A percentile compares a stretch with the other conserved stretches of the same genome.
These are phyloP conservation scores for Mola mola DNA, from an alignment of 2,113 vertebrate genomes.

Conservation along the genomic window DNA sequence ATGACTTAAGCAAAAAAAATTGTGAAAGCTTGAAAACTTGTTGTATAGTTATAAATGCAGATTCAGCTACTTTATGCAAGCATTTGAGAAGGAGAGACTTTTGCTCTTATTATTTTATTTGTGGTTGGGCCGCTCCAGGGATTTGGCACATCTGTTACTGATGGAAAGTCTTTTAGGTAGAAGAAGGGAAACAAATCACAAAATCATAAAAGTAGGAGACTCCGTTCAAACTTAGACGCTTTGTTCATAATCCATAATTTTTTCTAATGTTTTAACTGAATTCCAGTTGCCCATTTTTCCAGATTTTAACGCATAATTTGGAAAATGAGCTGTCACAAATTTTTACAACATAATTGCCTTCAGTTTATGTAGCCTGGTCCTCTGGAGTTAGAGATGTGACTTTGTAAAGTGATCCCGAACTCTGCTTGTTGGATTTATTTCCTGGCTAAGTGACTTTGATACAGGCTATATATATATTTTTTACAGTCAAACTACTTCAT, in stretches of 20 bases:
- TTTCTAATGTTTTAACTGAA: background rate
- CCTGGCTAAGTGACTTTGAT: conserved; percentile 57
- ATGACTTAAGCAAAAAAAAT: no score
- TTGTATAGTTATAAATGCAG: background rate
- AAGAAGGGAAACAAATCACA: background rate
- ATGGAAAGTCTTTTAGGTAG: conserved; percentile 12
- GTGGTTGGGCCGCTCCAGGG: background rate
- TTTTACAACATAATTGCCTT: conserved; percentile 75
- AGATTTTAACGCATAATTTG: conserved; percentile 24
- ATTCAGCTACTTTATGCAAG: conserved; percentile 11
- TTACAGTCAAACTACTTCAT: conserved; percentile 52
- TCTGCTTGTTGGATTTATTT: conserved; percentile 55
- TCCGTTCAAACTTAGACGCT: no score
- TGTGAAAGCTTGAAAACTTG: background rate
- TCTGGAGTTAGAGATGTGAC: conserved; percentile 28
- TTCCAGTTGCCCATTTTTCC: conserved; percentile 34
- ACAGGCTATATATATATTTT: conserved; percentile 72
- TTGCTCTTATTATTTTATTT: conserved; percentile 7
- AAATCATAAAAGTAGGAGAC: background rate
- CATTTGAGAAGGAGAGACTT: background rate
- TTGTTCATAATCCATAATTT: background rate
- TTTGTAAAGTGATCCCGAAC: conserved; percentile 49
- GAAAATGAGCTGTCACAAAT: conserved; percentile 43
- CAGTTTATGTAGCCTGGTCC: conserved; percentile 57
- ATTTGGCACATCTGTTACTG: background rate